Percentiles rank a stretch among this genome's conserved stretches.
These are phyloP conservation scores for Cyphomyrmex costatus DNA, from an alignment of 1,140 invertebrate species.

Conservation along the genomic window DNA sequence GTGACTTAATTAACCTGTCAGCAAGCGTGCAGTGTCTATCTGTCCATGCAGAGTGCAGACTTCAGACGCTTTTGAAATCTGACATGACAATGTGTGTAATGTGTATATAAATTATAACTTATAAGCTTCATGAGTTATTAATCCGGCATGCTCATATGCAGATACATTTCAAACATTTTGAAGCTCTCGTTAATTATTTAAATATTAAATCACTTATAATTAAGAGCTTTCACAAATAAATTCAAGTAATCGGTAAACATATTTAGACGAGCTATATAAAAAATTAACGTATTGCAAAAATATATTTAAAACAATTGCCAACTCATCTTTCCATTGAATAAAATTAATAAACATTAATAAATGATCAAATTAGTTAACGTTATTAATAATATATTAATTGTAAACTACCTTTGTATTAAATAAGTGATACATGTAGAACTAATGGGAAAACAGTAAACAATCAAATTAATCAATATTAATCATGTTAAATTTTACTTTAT, in stretches of 20 bases:
- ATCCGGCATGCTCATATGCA: neutral
- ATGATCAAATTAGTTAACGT: no score
- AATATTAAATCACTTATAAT: constrained; percentile 15
- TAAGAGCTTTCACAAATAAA: neutral
- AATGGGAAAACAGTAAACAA: neutral
- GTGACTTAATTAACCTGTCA: constrained; percentile 69
- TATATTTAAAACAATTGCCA: neutral
- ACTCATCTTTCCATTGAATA: neutral
- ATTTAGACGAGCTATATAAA: neutral
- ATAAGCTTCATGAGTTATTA: constrained; percentile 22
- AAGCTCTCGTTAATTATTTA: neutral
- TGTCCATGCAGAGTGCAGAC: constrained; percentile 8
- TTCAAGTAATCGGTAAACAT: neutral
- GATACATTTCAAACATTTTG: neutral
- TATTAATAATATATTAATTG: no score
- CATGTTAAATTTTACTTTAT: neutral
- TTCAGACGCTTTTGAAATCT: constrained; percentile 39
- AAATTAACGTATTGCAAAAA: neutral
- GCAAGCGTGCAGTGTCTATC: neutral
- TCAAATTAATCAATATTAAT: neutral
- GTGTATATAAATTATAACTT: no score
- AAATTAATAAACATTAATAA: neutral
- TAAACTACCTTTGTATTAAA: no score
- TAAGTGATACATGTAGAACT: no score
- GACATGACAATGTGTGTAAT: constrained; percentile 27